These are phyloP conservation scores for Gisinianus flammeolus DNA, from an alignment of 2,888 invertebrate genomes.

Conservation along the genomic window DNA sequence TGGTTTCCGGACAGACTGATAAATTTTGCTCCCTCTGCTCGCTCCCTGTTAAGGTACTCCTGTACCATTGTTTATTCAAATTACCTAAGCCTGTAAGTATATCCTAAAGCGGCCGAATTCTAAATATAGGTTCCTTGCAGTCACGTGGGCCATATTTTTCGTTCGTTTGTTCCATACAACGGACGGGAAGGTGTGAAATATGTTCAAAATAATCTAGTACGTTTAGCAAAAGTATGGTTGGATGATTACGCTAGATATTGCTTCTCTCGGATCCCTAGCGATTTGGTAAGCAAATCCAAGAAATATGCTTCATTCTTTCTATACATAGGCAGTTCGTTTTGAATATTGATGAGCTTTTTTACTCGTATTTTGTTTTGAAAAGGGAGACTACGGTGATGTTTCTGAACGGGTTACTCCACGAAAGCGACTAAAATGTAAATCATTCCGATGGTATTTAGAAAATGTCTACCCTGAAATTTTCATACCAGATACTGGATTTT, in stretches of 20 bases:
- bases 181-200: constrained; percentile 98
- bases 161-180: constrained; percentile 96
- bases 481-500: constrained; percentile 96
- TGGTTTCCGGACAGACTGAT: no score
- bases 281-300: constrained; percentile 72
- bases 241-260: constrained; percentile 98
- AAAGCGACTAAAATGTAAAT: constrained; percentile 86
- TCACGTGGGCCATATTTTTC: constrained; percentile 98
- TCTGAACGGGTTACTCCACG: constrained; percentile 79
- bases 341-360: neutral
- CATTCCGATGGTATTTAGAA: constrained; percentile 98
- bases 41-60: no score
- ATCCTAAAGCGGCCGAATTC: no score
- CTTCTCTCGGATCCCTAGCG: constrained; percentile 96
- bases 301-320: no score
- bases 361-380: constrained; percentile 35
- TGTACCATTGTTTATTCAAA: no score
- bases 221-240: constrained; percentile 96
- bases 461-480: constrained; percentile 98
- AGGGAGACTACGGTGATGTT: constrained; percentile 96
- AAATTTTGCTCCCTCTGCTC: no score
- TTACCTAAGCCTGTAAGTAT: no score
- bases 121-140: constrained; percentile 92
- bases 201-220: constrained; percentile 92
- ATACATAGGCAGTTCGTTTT: neutral